These are phyloP conservation scores for Euzophera pinguis DNA, from an alignment of 2,888 invertebrate genomes.

Conservation along the genomic window DNA sequence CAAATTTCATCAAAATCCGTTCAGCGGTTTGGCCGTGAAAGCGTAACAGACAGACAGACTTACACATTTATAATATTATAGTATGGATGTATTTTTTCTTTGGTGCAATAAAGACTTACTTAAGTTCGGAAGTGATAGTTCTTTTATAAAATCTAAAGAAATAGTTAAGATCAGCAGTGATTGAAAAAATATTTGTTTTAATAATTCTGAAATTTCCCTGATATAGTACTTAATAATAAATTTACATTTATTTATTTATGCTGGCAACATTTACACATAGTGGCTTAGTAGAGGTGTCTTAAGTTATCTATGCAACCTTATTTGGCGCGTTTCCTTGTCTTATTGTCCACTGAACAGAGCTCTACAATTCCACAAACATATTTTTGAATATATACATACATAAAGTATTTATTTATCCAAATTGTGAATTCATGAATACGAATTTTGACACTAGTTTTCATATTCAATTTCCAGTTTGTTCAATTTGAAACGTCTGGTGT, in stretches of 20 bases:
- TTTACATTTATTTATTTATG: neutral
- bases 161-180: neutral
- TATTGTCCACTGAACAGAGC: slow-evolving; percentile 1
- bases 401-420: slow-evolving; percentile 3
- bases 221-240: neutral
- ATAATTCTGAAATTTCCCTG: neutral
- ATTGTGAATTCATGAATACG: neutral
- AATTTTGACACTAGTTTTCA: neutral
- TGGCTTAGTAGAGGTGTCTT: slow-evolving; percentile 1
- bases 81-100: too few species aligned
- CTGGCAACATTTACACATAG: slow-evolving; percentile 11
- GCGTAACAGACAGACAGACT: too few species aligned
- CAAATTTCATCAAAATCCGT: too few species aligned
- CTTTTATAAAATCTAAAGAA: too few species aligned
- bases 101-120: too few species aligned
- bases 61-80: too few species aligned
- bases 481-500: too few species aligned
- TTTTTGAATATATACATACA: slow-evolving; percentile 5
- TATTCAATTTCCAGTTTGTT: neutral
- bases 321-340: slow-evolving; percentile 1
- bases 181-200: too few species aligned
- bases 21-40: too few species aligned
- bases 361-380: slow-evolving; percentile 2
- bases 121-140: too few species aligned
- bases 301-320: slow-evolving; percentile 6